Evolutionary conservation across 2,888 invertebrate genomes (phyloP), one percentile per base, ranked within the genome.

Genomic region (Scaptomyza reducta): DNA sequence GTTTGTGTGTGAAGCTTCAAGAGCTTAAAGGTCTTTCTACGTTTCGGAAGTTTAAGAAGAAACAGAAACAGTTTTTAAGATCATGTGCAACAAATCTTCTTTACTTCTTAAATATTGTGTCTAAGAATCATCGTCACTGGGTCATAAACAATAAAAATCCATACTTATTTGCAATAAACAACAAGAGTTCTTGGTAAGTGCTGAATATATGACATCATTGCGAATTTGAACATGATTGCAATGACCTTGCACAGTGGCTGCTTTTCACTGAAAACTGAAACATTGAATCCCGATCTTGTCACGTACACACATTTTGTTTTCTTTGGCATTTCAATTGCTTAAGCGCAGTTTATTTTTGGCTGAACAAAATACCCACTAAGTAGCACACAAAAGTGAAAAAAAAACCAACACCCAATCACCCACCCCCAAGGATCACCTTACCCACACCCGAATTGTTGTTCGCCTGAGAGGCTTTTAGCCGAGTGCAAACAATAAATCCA

Each of bases 401-500:
- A 22, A 11, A 18, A 27, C 7, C 3, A 16, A 33, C 0, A 33
- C 0, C 11, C 25, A 22, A 53, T 29, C 31, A 35, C 1, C 18
- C 27, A 41, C 22, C 22, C 13, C 6, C 6, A 41, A 53, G 67
- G 59, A 72, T 42, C 61, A 51, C 4, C 57, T 54, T 40, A 35
- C 31, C 18, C 13, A 50, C 9, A n/a, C 45, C 22, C 13, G 1
- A 6, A 18, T 16, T n/a, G 18, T 27, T 14, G 29, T 10, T 11
- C 33, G 14, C 44, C 44, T 11, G 70, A 65, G 76, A 62, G 72
- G 77, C 74, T 74, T 74, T 74, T 76, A 74, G 72, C 77, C 40
- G 66, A 86, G 69, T 56, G 81, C 70, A 87, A 82, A 82, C 85
- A 82, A 87, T 87, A 87, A 82, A 87, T 82, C 87, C 82, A 87